Evolutionary conservation across 2,113 vertebrate genomes (phyloP).

Genomic region (Callithrix jacchus): DNA sequence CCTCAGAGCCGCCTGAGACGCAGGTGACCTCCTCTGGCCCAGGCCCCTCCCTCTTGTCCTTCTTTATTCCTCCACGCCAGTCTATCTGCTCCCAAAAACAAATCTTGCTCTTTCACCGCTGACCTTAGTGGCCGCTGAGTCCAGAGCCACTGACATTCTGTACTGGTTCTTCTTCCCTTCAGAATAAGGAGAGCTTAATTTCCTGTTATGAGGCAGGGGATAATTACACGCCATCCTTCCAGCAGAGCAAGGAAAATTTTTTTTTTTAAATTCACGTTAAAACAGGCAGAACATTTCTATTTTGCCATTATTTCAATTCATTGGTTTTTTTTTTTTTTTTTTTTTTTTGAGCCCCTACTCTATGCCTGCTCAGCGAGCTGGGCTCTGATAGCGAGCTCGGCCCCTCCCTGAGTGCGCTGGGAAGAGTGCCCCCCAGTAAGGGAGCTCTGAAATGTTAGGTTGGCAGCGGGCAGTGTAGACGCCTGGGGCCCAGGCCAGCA

Average conservation of each 20-base stretch:
- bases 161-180: not conserved
- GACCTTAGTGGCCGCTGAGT: not conserved
- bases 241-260: not conserved
- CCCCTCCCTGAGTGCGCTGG: no score
- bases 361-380: accelerated
- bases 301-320: not conserved
- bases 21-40: not conserved
- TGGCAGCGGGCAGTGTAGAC: not conserved
- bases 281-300: not conserved
- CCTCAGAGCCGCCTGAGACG: not conserved
- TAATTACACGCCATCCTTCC: not conserved
- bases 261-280: not conserved
- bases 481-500: not conserved
- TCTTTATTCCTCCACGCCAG: not conserved
- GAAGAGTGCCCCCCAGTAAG: no score
- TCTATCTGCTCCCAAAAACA: not conserved
- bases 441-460: not conserved
- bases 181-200: not conserved
- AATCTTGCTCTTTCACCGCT: not conserved
- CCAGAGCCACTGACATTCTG: not conserved
- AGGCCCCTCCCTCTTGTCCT: not conserved
- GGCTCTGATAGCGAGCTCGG: not conserved
- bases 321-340: not conserved
- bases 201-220: not conserved
- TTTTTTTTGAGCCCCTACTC: not conserved